Conservation (phyloP, 2,888 invertebrate genomes). For the Leptogaster cylindrica region DNA sequence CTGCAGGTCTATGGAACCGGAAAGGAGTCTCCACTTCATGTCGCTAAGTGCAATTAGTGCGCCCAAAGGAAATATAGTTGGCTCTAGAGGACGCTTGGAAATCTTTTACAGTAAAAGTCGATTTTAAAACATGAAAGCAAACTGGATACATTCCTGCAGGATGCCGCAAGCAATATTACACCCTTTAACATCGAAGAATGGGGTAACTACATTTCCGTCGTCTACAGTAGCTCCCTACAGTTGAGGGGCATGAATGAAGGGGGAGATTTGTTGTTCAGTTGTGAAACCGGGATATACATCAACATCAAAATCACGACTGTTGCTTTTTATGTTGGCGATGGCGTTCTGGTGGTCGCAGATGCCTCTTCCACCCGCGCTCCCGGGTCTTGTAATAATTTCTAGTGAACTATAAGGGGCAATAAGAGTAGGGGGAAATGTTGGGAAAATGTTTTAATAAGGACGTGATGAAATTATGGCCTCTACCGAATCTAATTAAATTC, state of each 20-base stretch:
- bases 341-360: neutral
- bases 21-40: neutral
- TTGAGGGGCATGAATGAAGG: neutral
- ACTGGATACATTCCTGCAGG: slow-evolving; percentile 12
- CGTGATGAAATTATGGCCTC: slow-evolving; percentile 34
- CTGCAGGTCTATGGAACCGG: neutral
- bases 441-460: slow-evolving; percentile 34
- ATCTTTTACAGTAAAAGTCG: slow-evolving; percentile 10
- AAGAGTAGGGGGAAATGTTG: too few species aligned
- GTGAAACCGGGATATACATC: too few species aligned
- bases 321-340: neutral
- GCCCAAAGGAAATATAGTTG: slow-evolving; percentile 27
- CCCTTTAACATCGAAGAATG: neutral
- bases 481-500: slow-evolving; percentile 30
- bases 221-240: neutral
- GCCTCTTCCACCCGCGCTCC: neutral
- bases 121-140: slow-evolving; percentile 8
- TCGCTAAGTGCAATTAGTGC: slow-evolving; percentile 26
- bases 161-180: slow-evolving; percentile 8
- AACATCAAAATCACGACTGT: neutral
- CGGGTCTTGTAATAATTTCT: neutral
- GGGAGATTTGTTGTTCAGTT: neutral
- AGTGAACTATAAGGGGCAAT: slow-evolving; percentile 14
- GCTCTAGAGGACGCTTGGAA: slow-evolving; percentile 17
- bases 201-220: slow-evolving; percentile 26